These are phyloP conservation scores for Setophaga coronata DNA, from an alignment of 2,113 vertebrate genomes.

Conservation along the genomic window DNA sequence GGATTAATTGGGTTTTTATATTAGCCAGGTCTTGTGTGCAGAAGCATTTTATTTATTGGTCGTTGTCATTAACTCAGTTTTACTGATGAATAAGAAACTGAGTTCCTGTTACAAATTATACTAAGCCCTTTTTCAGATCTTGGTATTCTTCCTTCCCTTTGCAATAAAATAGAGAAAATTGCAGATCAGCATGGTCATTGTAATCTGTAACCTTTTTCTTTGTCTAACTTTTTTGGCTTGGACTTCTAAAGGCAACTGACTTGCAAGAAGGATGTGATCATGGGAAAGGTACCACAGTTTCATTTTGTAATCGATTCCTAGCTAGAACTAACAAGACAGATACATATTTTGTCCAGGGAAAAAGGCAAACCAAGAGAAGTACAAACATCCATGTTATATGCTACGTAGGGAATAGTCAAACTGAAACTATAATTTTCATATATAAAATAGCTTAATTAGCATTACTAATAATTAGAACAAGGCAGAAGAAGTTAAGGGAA, in stretches of 20 bases:
- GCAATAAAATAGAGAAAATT: background rate
- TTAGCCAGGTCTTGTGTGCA: background rate
- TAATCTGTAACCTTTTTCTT: background rate
- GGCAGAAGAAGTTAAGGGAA: background rate
- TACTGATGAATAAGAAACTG: background rate
- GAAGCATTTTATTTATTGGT: background rate
- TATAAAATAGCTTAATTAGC: background rate
- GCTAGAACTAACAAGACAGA: background rate
- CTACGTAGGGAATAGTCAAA: background rate
- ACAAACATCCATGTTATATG: background rate
- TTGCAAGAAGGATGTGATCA: background rate
- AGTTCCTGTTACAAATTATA: background rate
- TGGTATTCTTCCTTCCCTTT: background rate
- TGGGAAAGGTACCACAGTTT: background rate
- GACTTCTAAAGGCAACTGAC: background rate
- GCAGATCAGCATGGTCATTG: background rate
- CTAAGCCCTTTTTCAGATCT: background rate
- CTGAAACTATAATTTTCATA: background rate
- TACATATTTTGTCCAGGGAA: background rate
- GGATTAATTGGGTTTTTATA: background rate
- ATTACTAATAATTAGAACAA: background rate
- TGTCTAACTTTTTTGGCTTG: background rate
- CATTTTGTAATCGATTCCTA: background rate
- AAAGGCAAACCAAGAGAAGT: background rate
- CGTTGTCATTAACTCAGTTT: background rate